These are phyloP conservation scores for Scolopax rusticola DNA, from an alignment of 2,797 vertebrate genomes.

Conservation along the genomic window DNA sequence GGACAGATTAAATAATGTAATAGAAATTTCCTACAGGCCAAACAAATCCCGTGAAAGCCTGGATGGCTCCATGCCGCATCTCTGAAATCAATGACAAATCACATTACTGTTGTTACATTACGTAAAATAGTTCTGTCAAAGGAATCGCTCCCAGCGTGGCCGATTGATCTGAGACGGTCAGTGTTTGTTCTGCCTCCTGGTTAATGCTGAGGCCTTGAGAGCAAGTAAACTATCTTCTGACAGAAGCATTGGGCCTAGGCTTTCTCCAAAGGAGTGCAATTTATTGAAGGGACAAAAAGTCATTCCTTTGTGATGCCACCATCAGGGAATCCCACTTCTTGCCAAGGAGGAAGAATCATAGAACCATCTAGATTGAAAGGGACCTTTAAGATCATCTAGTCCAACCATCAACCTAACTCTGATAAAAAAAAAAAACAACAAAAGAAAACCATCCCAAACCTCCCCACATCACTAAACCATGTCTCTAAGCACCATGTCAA, in stretches of 20 bases:
- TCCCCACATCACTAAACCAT: too few relatives aligned
- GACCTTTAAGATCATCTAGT: too few relatives aligned
- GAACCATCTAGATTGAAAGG: too few relatives aligned
- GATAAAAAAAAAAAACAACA: too few relatives aligned
- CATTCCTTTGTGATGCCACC: neutral
- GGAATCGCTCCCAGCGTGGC: neutral
- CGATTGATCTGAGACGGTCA: neutral
- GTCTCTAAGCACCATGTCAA: too few relatives aligned
- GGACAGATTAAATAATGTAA: neutral
- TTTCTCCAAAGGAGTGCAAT: neutral
- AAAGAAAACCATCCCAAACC: too few relatives aligned
- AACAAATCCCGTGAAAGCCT: neutral
- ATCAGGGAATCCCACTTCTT: neutral
- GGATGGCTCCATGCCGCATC: neutral
- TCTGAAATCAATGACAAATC: conserved; percentile 42
- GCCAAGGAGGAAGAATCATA: neutral
- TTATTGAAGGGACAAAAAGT: neutral
- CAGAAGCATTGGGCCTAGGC: neutral
- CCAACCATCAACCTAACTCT: too few relatives aligned
- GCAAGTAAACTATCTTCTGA: neutral
- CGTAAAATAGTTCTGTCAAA: conserved; percentile 12
- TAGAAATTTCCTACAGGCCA: neutral
- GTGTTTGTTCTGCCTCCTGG: neutral
- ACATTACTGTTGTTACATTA: neutral
- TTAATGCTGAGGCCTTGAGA: neutral